Percentiles rank a stretch among this genome's conserved stretches.
Evolutionary conservation across 2,113 vertebrate genomes (phyloP).

Genomic region (Dicerorhinus sumatrensis): DNA sequence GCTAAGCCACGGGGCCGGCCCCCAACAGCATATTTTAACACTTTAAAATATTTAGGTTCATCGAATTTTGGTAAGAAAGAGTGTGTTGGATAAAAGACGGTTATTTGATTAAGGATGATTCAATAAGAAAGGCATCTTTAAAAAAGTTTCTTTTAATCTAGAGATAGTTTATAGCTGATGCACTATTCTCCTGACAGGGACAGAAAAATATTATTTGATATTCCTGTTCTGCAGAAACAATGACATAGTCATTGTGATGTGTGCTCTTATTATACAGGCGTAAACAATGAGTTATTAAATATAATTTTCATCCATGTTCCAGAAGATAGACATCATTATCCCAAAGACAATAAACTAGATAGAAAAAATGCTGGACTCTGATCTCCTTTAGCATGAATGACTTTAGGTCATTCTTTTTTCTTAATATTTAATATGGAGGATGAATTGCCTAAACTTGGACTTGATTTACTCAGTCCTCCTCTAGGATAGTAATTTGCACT

Average conservation of each 20-base stretch:
- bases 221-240: neutral
- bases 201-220: neutral
- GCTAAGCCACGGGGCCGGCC: no score
- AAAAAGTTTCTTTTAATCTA: neutral
- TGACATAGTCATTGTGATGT: neutral
- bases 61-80: neutral
- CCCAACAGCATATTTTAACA: neutral
- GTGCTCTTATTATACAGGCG: neutral
- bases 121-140: neutral
- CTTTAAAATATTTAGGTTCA: neutral
- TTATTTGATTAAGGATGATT: neutral
- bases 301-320: neutral
- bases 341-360: neutral
- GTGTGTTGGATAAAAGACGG: neutral
- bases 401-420: neutral
- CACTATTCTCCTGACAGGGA: neutral
- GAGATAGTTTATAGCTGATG: neutral
- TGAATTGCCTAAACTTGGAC: neutral
- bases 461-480: neutral
- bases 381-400: neutral
- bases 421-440: conserved; percentile 1
- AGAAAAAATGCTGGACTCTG: conserved; percentile 13
- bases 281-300: neutral
- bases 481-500: neutral
- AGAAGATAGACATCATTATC: neutral